Percentiles rank a stretch among this genome's conserved stretches.
Evolutionary conservation across 2,113 vertebrate species (phyloP).

Genomic region (Periophthalmus modestus): DNA sequence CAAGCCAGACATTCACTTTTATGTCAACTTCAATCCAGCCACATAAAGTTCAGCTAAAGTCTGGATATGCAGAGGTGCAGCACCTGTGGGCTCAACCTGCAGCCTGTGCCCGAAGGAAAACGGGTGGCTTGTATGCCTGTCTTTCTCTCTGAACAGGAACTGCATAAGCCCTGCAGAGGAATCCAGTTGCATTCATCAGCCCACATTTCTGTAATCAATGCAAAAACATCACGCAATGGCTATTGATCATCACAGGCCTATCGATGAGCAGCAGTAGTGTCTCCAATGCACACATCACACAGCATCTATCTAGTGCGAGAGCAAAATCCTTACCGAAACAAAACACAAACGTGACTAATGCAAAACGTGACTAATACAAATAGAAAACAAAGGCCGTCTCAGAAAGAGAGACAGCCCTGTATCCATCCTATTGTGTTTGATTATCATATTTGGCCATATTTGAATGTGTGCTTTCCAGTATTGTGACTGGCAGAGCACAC

Average conservation of each 20-base stretch:
- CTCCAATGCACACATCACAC: constrained; percentile 64
- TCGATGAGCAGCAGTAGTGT: constrained; percentile 68
- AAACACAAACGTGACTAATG: constrained; percentile 8
- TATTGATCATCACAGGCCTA: constrained; percentile 79
- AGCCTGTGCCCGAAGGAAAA: constrained; percentile 40
- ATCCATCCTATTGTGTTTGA: constrained; percentile 14
- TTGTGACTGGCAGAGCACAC: constrained; percentile 38
- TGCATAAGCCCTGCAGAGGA: constrained; percentile 62
- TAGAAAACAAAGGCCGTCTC: constrained; percentile 5
- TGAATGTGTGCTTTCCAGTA: constrained; percentile 29
- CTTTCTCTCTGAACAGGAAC: constrained; percentile 56
- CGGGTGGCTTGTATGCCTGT: constrained; percentile 27
- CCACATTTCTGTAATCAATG: constrained; percentile 82
- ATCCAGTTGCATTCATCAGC: constrained; percentile 75
- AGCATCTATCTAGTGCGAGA: constrained; percentile 60
- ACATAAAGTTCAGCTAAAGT: constrained; percentile 31
- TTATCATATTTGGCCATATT: constrained; percentile 49
- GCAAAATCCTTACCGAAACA: constrained; percentile 60
- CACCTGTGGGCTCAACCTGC: constrained; percentile 26
- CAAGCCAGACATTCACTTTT: constrained; percentile 40
- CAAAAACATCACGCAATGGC: constrained; percentile 78
- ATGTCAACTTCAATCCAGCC: constrained; percentile 3
- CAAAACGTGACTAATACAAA: not conserved
- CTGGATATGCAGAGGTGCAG: constrained; percentile 26
- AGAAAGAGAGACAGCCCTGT: constrained; percentile 6